Conservation (phyloP, 2,113 vertebrate species). For the Acrocephalus arundinaceus region DNA sequence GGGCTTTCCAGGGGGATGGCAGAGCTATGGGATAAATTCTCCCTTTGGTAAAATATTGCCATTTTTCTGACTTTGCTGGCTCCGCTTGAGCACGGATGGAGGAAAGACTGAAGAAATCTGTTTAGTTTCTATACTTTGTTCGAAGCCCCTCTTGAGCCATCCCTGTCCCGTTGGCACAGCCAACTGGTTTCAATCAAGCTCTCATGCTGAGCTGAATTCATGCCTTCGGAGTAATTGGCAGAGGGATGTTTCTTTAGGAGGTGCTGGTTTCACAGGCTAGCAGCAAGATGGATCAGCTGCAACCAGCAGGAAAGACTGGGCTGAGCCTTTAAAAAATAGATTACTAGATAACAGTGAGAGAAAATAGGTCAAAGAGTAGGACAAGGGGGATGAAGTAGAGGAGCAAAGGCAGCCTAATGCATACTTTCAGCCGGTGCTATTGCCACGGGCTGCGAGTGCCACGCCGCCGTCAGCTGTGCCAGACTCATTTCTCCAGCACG, state of each 20-base stretch:
- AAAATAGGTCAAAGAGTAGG: constrained; percentile 57
- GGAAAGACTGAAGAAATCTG: background rate
- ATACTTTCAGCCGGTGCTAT: fast-evolving
- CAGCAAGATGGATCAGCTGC: constrained; percentile 2
- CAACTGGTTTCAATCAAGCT: constrained; percentile 17
- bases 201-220: constrained; percentile 23
- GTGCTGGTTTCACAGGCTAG: constrained; percentile 24
- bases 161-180: constrained; percentile 20
- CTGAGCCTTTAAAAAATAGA: constrained; percentile 39
- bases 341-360: constrained; percentile 41
- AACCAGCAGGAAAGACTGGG: constrained; percentile 23
- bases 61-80: background rate
- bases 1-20: background rate
- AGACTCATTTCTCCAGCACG: background rate
- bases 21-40: background rate
- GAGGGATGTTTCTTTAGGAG: constrained; percentile 18
- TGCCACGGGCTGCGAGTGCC: background rate
- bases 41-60: background rate
- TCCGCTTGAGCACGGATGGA: fast-evolving
- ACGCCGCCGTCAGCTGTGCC: background rate
- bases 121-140: background rate
- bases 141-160: background rate
- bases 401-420: background rate
- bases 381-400: background rate
- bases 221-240: constrained; percentile 35